phyloP scores from a whole-genome alignment of 2,797 vertebrate genomes.

The Gephyroberyx darwinii region DNA sequence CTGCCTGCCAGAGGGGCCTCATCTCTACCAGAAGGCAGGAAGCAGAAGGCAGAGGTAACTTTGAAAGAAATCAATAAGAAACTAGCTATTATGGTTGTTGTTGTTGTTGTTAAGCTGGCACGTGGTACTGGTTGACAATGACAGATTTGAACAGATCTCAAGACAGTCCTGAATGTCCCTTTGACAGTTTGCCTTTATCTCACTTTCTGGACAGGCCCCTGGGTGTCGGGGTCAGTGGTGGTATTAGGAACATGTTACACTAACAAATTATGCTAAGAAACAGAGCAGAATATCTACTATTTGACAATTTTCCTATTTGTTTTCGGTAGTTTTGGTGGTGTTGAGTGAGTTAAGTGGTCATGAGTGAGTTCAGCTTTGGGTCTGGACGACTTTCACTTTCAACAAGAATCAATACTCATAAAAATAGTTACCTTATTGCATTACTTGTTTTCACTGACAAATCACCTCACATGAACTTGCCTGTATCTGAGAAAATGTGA shows the following conservation, averaged over 20 bases:
- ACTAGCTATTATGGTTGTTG: neutral
- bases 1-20: constrained; percentile 69
- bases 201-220: neutral
- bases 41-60: constrained; percentile 28
- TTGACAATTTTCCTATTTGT: too few relatives aligned
- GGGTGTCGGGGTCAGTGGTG: too few relatives aligned
- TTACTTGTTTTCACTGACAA: neutral
- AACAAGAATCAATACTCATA: too few relatives aligned
- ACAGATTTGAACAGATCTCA: neutral
- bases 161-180: neutral
- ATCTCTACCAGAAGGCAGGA: constrained; percentile 20
- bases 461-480: neutral
- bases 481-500: neutral
- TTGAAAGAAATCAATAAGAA: constrained; percentile 25
- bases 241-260: too few relatives aligned
- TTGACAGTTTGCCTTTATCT: neutral
- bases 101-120: constrained; percentile 1
- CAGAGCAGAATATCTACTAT: too few relatives aligned
- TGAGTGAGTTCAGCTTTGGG: too few relatives aligned
- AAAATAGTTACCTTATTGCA: neutral
- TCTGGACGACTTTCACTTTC: too few relatives aligned
- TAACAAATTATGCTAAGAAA: too few relatives aligned
- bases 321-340: too few relatives aligned
- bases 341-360: too few relatives aligned
- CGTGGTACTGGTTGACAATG: neutral